These are phyloP conservation scores for Chascanopsetta lugubris DNA, from an alignment of 2,113 vertebrate species.

Conservation along the genomic window DNA sequence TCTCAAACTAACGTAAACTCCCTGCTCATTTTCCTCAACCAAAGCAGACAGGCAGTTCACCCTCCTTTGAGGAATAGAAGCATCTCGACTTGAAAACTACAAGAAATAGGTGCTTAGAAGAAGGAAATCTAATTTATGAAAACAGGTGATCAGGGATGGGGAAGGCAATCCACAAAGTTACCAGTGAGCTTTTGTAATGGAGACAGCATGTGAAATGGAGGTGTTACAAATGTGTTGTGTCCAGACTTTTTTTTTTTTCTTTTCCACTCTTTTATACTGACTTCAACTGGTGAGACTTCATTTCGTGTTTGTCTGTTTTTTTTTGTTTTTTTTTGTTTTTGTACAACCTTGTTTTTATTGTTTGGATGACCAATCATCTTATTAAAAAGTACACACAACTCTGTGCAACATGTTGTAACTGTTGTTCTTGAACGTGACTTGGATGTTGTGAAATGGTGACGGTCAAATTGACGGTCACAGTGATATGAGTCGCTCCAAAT, in stretches of 20 bases:
- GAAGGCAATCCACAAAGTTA: slow-evolving; percentile 74
- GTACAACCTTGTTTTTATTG: slow-evolving; percentile 68
- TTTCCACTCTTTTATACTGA: slow-evolving; percentile 74
- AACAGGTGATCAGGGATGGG: slow-evolving; percentile 81
- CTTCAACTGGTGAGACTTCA: slow-evolving; percentile 70
- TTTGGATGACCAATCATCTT: slow-evolving; percentile 69
- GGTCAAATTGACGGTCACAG: slow-evolving; percentile 76
- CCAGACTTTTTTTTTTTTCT: slow-evolving; percentile 68
- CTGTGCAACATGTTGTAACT: slow-evolving; percentile 75
- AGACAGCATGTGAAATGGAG: slow-evolving; percentile 79
- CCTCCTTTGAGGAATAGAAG: slow-evolving; percentile 78
- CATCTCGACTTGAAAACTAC: slow-evolving; percentile 80
- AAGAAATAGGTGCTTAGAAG: slow-evolving; percentile 80
- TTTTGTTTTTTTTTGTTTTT: slow-evolving; percentile 69
- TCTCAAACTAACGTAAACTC: slow-evolving; percentile 77
- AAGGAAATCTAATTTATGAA: slow-evolving; percentile 82
- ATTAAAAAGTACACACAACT: slow-evolving; percentile 69
- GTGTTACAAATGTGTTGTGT: slow-evolving; percentile 75
- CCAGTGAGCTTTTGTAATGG: slow-evolving; percentile 72
- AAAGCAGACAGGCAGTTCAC: slow-evolving; percentile 72
- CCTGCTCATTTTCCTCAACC: slow-evolving; percentile 65
- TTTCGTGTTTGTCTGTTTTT: slow-evolving; percentile 71
- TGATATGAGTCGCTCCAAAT: slow-evolving; percentile 67
- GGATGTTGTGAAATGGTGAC: slow-evolving; percentile 79
- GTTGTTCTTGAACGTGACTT: slow-evolving; percentile 78